Base-by-base conservation (phyloP, 2,888 invertebrate species). In the Eilema sororculum region DNA sequence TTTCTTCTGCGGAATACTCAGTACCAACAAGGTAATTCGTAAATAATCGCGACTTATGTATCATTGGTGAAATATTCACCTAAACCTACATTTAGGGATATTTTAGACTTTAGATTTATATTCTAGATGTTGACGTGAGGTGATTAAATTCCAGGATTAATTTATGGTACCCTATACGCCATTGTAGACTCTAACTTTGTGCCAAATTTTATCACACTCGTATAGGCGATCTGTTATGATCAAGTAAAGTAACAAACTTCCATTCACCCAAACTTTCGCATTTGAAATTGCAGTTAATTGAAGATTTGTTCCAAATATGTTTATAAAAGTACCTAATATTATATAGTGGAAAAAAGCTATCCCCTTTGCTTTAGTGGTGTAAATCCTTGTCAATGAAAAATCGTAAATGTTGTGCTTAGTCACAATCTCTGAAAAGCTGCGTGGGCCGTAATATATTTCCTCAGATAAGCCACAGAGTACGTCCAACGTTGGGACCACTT, bases 401-500 rank as follows among this genome's bases (percentile, higher is more conserved):
- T 77, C 68, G 63, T 68, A 71, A 71, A 74, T 69, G 64, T 76
- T 71, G 69, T 73, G 81, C 76, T 83, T 71, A 82, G 68, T 82
- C 79, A 78, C 75, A 71, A 77, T 73, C 72, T 72, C 73, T 76
- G 76, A 79, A 79, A 76, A 72, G 75, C 73, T 73, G n/a, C 57
- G 67, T 77, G 72, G 78, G 69, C 69, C 65, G 76, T 71, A 78
- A 83, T 83, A 86, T 81, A 86, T 82, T 81, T 75, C 72, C 72
- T 70, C 67, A 78, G 85, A 83, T 85, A 87, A 84, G 80, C 78
- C 77, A 74, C 79, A 78, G 75, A 71, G 67, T 72, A 79, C 71
- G 72, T 75, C 78, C 71, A 73, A 74, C 72, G 73, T 73, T 64
- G 72, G 66, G 69, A 62, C 66, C 72, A 76, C 72, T 80, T 78